Conservation (phyloP, 2,888 invertebrate genomes). For the Seira musarum region DNA sequence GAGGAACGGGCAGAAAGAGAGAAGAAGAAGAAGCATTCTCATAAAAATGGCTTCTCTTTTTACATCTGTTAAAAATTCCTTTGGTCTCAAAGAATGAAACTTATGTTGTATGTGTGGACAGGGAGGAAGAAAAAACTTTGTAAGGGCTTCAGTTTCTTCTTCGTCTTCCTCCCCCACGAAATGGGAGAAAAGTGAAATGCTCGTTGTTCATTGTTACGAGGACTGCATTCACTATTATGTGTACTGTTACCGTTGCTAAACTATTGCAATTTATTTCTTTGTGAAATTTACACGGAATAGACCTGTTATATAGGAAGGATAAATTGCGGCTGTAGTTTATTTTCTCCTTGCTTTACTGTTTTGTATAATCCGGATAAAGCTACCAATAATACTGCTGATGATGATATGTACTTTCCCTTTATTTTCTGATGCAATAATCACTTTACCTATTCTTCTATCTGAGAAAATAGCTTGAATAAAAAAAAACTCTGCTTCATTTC, state of each 20-base stretch:
- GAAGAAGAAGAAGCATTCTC: conserved; percentile 37
- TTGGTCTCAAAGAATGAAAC: conserved; percentile 18
- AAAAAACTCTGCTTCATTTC: too few species aligned
- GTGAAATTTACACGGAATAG: background rate
- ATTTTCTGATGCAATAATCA: conserved; percentile 7
- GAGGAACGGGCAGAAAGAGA: conserved; percentile 31
- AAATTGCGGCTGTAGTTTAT: background rate
- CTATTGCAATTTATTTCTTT: background rate
- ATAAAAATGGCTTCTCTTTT: conserved; percentile 35
- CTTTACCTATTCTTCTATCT: background rate
- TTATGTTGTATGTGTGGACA: conserved; percentile 13
- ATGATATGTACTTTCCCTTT: background rate
- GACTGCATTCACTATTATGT: background rate
- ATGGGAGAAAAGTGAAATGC: background rate
- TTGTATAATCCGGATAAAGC: background rate
- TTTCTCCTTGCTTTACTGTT: background rate
- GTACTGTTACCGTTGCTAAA: too few species aligned
- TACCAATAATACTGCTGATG: background rate
- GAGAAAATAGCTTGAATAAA: background rate
- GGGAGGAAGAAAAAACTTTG: conserved; percentile 2
- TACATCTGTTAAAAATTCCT: conserved; percentile 47
- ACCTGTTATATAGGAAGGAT: conserved; percentile 1
- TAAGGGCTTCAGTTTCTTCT: background rate
- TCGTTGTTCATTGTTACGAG: conserved; percentile 7
- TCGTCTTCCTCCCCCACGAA: background rate